These are phyloP conservation scores for Megamerina dolium DNA, from an alignment of 2,888 invertebrate species.

Conservation along the genomic window DNA sequence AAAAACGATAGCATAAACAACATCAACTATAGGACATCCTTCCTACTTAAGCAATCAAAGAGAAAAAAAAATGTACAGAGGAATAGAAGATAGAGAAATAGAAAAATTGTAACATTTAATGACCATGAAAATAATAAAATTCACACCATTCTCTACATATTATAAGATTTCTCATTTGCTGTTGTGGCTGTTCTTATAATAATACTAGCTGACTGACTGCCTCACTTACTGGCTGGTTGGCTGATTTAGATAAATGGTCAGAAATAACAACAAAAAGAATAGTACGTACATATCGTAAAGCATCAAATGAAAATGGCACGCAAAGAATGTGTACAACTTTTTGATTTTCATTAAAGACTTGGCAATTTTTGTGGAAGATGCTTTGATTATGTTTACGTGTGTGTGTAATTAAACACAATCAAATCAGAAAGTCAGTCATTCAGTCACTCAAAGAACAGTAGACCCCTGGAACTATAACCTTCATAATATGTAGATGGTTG, in stretches of 20 bases:
- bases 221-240: too few species aligned
- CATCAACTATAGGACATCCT: too few species aligned
- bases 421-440: constrained; percentile 3
- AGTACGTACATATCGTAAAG: too few species aligned
- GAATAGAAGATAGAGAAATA: neutral
- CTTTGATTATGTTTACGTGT: neutral
- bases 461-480: too few species aligned
- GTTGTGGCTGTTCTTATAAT: neutral
- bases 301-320: constrained; percentile 14
- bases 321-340: constrained; percentile 8
- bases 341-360: neutral
- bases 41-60: too few species aligned
- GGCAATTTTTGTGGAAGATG: neutral
- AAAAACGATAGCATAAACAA: too few species aligned
- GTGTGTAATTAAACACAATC: constrained; percentile 12
- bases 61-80: neutral
- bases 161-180: too few species aligned
- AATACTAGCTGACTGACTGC: too few species aligned
- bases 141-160: too few species aligned
- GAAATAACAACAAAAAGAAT: too few species aligned
- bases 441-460: neutral
- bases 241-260: too few species aligned
- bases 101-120: constrained; percentile 4
- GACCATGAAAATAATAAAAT: constrained; percentile 9
- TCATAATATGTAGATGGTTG: too few species aligned